A percentile compares a stretch with the other conserved stretches of the same genome.
phyloP scores from a whole-genome alignment of 2,888 invertebrate genomes.

The Troides aeacus region DNA sequence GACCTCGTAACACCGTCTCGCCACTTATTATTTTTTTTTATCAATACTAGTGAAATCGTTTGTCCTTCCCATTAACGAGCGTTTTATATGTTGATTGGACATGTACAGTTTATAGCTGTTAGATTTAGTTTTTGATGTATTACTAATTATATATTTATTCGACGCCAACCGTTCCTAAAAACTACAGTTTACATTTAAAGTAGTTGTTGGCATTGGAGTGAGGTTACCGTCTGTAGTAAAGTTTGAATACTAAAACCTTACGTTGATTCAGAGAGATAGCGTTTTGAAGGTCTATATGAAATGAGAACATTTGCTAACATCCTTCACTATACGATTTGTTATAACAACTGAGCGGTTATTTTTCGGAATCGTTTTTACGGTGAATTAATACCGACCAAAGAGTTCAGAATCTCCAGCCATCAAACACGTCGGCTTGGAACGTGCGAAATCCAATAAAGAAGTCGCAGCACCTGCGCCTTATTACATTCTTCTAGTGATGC shows the following conservation, averaged over 20 bases:
- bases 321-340: not conserved
- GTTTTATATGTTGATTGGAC: not conserved
- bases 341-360: not conserved
- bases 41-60: constrained; percentile 42
- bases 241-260: not conserved
- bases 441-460: constrained; percentile 79
- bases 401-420: constrained; percentile 76
- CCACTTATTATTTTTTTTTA: constrained; percentile 34
- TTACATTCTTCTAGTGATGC: constrained; percentile 77
- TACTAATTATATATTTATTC: not conserved
- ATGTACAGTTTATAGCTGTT: not conserved
- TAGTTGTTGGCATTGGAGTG: not conserved
- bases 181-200: not conserved
- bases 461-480: constrained; percentile 76
- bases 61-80: constrained; percentile 37
- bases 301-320: too few species aligned
- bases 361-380: constrained; percentile 27
- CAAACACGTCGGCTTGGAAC: constrained; percentile 75
- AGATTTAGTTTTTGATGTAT: not conserved
- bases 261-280: not conserved
- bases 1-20: constrained; percentile 65
- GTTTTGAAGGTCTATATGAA: not conserved
- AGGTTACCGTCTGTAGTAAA: not conserved
- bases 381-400: constrained; percentile 69
- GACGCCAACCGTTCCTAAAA: too few species aligned